phyloP scores from a whole-genome alignment of 2,888 invertebrate species.

The Nezara viridula region DNA sequence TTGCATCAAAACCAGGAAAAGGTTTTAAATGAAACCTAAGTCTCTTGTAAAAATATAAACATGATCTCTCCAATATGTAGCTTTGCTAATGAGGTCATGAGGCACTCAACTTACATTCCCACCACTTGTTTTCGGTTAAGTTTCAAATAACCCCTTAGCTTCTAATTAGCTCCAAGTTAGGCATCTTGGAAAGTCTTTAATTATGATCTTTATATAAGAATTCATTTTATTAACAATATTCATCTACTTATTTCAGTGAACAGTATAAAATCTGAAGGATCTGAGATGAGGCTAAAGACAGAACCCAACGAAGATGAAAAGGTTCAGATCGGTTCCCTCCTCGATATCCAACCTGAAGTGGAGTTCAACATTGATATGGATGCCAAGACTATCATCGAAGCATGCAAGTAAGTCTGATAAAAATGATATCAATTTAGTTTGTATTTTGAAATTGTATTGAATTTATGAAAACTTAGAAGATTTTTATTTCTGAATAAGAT shows the following conservation, averaged over 20 bases:
- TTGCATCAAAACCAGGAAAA: too few relatives aligned
- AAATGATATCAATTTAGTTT: too few relatives aligned
- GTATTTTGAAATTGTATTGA: neutral
- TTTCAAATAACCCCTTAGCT: too few relatives aligned
- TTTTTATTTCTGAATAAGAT: too few relatives aligned
- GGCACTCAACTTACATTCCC: too few relatives aligned
- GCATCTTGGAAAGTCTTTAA: neutral
- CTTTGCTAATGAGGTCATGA: too few relatives aligned
- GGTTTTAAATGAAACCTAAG: too few relatives aligned
- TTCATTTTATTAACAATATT: neutral
- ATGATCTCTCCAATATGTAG: too few relatives aligned
- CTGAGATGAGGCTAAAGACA: conserved; percentile 62
- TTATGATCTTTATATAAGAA: neutral
- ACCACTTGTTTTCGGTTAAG: too few relatives aligned
- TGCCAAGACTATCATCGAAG: conserved; percentile 79
- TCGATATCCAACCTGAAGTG: conserved; percentile 76
- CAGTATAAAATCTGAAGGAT: conserved; percentile 63
- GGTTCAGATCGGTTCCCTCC: conserved; percentile 61
- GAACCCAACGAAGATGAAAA: conserved; percentile 62
- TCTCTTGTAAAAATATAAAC: too few relatives aligned
- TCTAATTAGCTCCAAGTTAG: too few relatives aligned
- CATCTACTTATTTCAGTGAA: conserved; percentile 57
- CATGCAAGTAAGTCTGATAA: conserved; percentile 80
- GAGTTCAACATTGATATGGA: conserved; percentile 84
- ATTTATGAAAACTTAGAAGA: too few relatives aligned